Conservation (phyloP, 2,888 invertebrate species). For the Reticulitermes lucifugus region DNA sequence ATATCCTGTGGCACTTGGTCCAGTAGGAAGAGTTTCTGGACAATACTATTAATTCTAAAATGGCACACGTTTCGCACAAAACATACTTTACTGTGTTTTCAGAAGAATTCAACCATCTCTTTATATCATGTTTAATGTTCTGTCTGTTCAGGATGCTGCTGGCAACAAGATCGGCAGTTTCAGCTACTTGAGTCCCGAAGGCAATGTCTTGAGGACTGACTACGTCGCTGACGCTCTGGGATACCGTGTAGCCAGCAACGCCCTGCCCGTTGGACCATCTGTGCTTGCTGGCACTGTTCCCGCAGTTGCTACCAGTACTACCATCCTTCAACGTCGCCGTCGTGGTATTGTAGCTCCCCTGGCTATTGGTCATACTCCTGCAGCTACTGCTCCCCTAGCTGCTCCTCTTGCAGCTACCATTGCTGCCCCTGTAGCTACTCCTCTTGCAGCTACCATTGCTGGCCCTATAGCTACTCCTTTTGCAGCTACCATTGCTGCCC, state of each 20-base stretch:
- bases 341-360: constrained; percentile 57
- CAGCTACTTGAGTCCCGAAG: constrained; percentile 65
- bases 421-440: too few relatives aligned
- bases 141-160: constrained; percentile 55
- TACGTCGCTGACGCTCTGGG: constrained; percentile 63
- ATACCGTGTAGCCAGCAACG: constrained; percentile 59
- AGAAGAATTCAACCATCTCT: too few relatives aligned
- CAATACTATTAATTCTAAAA: too few relatives aligned
- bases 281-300: constrained; percentile 55
- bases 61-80: too few relatives aligned
- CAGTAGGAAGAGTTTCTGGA: too few relatives aligned
- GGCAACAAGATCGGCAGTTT: constrained; percentile 64
- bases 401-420: too few relatives aligned
- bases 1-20: too few relatives aligned
- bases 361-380: constrained; percentile 17
- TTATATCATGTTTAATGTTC: too few relatives aligned
- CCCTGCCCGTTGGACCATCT: constrained; percentile 56
- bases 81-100: too few relatives aligned
- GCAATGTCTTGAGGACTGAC: constrained; percentile 62
- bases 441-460: not conserved
- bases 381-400: constrained; percentile 5
- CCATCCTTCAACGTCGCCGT: constrained; percentile 54
- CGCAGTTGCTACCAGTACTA: constrained; percentile 56
- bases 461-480: not conserved
- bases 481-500: constrained; percentile 5